Conservation (phyloP, 2,797 vertebrate species). For the Rallus crepitans region DNA sequence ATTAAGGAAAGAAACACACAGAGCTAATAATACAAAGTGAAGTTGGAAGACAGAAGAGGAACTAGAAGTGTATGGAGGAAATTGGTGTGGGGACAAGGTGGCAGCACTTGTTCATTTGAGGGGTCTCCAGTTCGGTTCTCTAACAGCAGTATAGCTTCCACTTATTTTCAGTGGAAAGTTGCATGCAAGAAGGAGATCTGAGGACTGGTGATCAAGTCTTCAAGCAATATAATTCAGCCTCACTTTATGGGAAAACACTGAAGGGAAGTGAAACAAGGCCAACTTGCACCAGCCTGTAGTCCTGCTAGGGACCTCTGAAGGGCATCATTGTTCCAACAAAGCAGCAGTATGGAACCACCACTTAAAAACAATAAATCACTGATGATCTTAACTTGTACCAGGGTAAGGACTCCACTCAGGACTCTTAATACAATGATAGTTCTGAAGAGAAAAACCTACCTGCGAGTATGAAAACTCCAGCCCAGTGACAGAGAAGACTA, state of each 20-base stretch:
- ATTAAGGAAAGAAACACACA: background rate
- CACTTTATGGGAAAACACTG: background rate
- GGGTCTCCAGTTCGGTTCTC: background rate
- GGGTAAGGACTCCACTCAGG: no score
- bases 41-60: background rate
- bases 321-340: background rate
- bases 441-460: slow-evolving; percentile 77
- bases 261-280: background rate
- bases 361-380: background rate
- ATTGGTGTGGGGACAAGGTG: background rate
- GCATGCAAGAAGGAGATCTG: background rate
- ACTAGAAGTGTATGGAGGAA: background rate
- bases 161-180: background rate
- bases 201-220: background rate
- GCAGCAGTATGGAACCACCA: background rate
- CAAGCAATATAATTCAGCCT: background rate
- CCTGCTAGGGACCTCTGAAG: background rate
- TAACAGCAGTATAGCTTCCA: background rate
- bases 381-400: background rate
- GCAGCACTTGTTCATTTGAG: background rate
- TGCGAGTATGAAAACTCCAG: slow-evolving; percentile 97
- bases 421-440: background rate
- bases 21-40: background rate
- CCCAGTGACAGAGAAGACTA: slow-evolving; percentile 95
- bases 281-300: background rate